These are phyloP conservation scores for Athrips mouffetella DNA, from an alignment of 2,888 invertebrate genomes.

Conservation along the genomic window DNA sequence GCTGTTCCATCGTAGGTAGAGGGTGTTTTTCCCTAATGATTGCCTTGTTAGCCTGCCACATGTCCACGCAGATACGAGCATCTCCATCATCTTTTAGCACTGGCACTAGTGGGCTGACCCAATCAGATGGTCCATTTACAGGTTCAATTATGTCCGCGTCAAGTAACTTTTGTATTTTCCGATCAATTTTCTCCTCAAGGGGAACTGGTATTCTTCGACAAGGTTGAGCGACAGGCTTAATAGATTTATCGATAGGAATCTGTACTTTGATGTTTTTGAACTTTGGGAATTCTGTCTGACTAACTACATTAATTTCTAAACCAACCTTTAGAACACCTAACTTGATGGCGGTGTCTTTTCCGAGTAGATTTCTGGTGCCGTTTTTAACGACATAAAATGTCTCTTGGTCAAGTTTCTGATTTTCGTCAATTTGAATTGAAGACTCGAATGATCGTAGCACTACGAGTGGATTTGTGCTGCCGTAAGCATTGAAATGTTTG, in stretches of 20 bases:
- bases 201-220: slow-evolving; percentile 26
- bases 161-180: slow-evolving; percentile 18
- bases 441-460: no score
- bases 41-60: slow-evolving; percentile 24
- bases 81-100: slow-evolving; percentile 16
- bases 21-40: slow-evolving; percentile 28
- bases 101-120: slow-evolving; percentile 25
- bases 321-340: slow-evolving; percentile 26
- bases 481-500: slow-evolving; percentile 25
- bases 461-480: slow-evolving; percentile 21
- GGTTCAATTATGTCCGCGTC: slow-evolving; percentile 22
- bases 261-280: slow-evolving; percentile 18
- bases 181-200: slow-evolving; percentile 19
- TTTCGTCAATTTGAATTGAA: no score
- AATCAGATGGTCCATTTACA: slow-evolving; percentile 3
- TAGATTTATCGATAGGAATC: slow-evolving; percentile 16
- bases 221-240: slow-evolving; percentile 21
- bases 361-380: slow-evolving; percentile 25
- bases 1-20: slow-evolving; percentile 22
- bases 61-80: slow-evolving; percentile 22
- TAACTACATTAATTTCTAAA: slow-evolving; percentile 17
- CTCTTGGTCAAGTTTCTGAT: no score
- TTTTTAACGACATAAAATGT: no score
- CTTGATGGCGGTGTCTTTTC: slow-evolving; percentile 22
- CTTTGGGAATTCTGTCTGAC: slow-evolving; percentile 17